phyloP scores from a whole-genome alignment of 2,888 invertebrate genomes.

The Agriopis leucophaearia region DNA sequence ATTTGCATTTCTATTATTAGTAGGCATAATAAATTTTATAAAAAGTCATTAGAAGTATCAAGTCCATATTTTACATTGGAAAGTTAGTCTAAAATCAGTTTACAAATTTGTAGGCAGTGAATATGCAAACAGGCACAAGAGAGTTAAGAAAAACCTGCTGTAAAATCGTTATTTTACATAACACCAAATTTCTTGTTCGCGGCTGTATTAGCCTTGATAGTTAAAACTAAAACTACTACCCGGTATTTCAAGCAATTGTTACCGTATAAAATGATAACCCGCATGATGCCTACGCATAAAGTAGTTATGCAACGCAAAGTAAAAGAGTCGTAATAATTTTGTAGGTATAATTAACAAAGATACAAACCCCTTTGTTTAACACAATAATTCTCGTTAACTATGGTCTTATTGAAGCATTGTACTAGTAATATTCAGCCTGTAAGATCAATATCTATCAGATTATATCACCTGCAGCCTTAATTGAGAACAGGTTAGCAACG shows the following conservation, averaged over 20 bases:
- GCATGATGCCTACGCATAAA: not conserved
- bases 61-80: too few relatives aligned
- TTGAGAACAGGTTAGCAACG: slow-evolving; percentile 23
- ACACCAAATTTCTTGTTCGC: not conserved
- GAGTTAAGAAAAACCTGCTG: not conserved
- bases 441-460: too few relatives aligned
- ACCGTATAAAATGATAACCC: not conserved
- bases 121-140: not conserved
- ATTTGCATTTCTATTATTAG: too few relatives aligned
- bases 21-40: too few relatives aligned
- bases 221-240: not conserved
- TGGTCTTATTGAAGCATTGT: too few relatives aligned
- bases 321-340: not conserved
- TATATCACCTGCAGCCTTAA: not conserved
- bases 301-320: not conserved
- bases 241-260: not conserved
- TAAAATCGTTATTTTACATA: not conserved
- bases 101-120: too few relatives aligned
- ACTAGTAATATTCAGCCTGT: too few relatives aligned
- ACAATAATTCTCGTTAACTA: too few relatives aligned
- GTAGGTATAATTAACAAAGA: not conserved
- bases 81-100: too few relatives aligned
- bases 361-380: not conserved
- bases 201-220: not conserved
- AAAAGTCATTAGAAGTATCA: too few relatives aligned